Percentiles rank a stretch among this genome's conserved stretches.
Evolutionary conservation across 2,888 invertebrate genomes (phyloP).

Genomic region (Disparrhopalites patrizii): DNA sequence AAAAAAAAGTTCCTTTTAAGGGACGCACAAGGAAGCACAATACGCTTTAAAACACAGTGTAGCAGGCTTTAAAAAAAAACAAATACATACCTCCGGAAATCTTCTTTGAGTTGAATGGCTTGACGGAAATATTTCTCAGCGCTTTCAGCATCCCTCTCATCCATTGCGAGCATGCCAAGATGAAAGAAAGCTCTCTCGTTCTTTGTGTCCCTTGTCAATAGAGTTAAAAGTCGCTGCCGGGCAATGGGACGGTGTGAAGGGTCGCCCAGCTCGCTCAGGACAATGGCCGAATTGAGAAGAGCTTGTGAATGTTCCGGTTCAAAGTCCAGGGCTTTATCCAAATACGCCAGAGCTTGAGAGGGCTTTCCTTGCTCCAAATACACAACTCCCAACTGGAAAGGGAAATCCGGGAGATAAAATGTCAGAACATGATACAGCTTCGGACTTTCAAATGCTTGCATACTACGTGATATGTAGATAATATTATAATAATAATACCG

Average conservation of each 20-base stretch:
- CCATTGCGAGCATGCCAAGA: constrained; percentile 95
- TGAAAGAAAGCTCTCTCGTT: constrained; percentile 94
- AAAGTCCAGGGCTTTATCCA: constrained; percentile 86
- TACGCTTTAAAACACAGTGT: no score
- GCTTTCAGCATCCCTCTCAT: constrained; percentile 79
- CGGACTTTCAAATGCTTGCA: no score
- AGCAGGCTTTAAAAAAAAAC: no score
- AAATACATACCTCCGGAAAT: constrained; percentile 47
- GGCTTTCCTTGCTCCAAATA: constrained; percentile 88
- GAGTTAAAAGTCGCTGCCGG: constrained; percentile 71
- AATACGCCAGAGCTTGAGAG: constrained; percentile 81
- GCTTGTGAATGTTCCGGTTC: constrained; percentile 95
- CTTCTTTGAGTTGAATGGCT: constrained; percentile 65
- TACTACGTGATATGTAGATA: no score
- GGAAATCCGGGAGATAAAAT: constrained; percentile 28
- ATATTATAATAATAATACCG: no score
- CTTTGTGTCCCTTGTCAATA: constrained; percentile 68
- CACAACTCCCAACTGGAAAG: constrained; percentile 81
- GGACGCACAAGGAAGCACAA: no score
- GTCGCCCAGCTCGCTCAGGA: constrained; percentile 59
- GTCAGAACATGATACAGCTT: no score
- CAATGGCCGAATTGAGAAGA: constrained; percentile 87
- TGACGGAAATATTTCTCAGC: constrained; percentile 89
- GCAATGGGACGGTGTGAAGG: constrained; percentile 55
- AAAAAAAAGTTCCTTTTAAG: no score